Base-by-base conservation (phyloP, 2,888 invertebrate genomes). In the Amphipyra berbera region DNA sequence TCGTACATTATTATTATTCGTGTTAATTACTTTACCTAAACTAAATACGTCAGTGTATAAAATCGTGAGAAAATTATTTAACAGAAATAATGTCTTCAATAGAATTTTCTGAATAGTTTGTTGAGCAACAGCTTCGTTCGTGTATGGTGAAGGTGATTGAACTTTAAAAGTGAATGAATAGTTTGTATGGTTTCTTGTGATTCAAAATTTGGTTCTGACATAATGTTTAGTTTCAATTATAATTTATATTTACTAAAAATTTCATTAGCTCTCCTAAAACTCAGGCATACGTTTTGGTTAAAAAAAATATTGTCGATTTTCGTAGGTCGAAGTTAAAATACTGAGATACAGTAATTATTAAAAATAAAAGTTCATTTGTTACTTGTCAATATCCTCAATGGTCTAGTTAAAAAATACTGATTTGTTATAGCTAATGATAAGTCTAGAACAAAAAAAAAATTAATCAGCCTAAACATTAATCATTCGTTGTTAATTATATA, bases 51-150 rank as follows among this genome's bases (percentile, higher is more conserved):
- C 42, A 42, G 30, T 30, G 10, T 54, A 12, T 55, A 52, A 33
- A 52, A 44, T 52, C 50, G 66, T 66, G 71, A 52, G 68, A 68
- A 65, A 47, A 55, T 44, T 21, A 37, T 66, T 71, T 52, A 42
- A 60, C 15, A 60, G 21, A 52, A 71, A 60, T 45, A 48, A 46
- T 40, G 49, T 47, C 42, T 71, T 68, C 60, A 52, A 52, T 59
- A 55, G 50, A 69, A 45, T 63, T 63, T 68, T 57, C 48, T 53
- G 70, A 68, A 68, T 48, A 42, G 48, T 49, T 48, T 30, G 12
- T 69, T 52, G 30, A n/a, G 41, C 14, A 53, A 53, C 12, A 4
- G 6, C 6, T 30, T 7, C 9, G n/a, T 21, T n/a, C 30, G 30
- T 7, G 42, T 55, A 40, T 37, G 8, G 15, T 49, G 15, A 47